Conservation (phyloP, 2,888 invertebrate genomes). For the Aelia acuminata region DNA sequence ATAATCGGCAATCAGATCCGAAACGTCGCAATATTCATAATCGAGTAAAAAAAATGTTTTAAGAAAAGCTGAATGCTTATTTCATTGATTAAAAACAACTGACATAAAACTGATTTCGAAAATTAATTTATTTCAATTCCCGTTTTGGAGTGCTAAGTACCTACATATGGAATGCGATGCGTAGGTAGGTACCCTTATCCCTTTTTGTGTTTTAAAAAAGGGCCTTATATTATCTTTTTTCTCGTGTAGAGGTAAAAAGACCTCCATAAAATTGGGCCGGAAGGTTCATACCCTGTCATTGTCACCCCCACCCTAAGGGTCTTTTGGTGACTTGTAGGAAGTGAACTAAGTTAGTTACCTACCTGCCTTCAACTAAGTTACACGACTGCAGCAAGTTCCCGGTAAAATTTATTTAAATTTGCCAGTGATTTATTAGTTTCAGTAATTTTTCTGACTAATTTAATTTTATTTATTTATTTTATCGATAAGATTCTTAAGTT, state of each 20-base stretch:
- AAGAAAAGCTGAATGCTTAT: too few species aligned
- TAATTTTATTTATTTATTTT: too few species aligned
- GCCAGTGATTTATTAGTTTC: too few species aligned
- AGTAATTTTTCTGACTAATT: too few species aligned
- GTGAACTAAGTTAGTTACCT: neutral
- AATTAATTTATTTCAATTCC: too few species aligned
- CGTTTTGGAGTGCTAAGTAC: too few species aligned
- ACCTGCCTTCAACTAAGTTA: neutral
- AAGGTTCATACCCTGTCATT: slow-evolving; percentile 7
- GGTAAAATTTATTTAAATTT: neutral
- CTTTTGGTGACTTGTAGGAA: neutral
- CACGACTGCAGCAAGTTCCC: neutral
- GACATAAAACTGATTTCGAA: too few species aligned
- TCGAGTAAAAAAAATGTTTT: too few species aligned
- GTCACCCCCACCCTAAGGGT: neutral
- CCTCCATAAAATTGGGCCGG: slow-evolving; percentile 10
- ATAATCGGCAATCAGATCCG: too few species aligned
- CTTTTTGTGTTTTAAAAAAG: neutral
- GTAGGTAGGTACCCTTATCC: neutral
- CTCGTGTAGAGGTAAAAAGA: neutral
- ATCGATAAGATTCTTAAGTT: too few species aligned
- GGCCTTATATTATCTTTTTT: neutral
- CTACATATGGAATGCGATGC: neutral
- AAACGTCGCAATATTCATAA: too few species aligned
- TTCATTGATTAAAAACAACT: too few species aligned